Evolutionary conservation across 2,888 invertebrate genomes (phyloP), one percentile per base, ranked within the genome.

Genomic region (Chymomyza fuscimana): DNA sequence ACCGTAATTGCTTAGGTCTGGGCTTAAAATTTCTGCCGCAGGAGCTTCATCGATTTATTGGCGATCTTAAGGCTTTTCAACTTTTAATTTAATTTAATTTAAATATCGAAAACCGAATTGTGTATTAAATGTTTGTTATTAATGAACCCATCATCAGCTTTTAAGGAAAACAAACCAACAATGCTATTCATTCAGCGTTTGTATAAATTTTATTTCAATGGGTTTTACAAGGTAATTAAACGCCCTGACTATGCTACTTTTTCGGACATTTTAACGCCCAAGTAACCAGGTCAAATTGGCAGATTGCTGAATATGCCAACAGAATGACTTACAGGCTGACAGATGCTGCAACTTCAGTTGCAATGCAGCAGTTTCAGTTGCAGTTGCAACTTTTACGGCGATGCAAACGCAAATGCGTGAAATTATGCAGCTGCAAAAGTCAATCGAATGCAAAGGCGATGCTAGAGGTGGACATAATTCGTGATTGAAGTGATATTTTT

Each of bases 351-450:
- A 25, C 22, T 56, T 19, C 32, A 32, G 32, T 32, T 65, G 65
- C 51, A 64, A 32, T 32, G 32, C 32, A 6, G 56, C 63, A 68
- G 46, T 46, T 19, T 1, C 32, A 32, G 32, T 6, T 65, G 67
- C 51, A 64, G 51, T 59, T 66, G 29, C 32, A 60, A 19, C 32
- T 36, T 63, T 50, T 51, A 70, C 76, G 67, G 66, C 70, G 22
- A 74, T 72, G 76, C 73, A 73, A 76, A 80, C 71, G 70, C 64
- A 73, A 78, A 80, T 73, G 70, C 65, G 63, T 59, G 25, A 60
- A 67, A 59, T 60, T 51, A 22, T 19, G 25, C 25, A 19, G 19
- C 52, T n/a, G 19, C 4, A 56, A 67, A 65, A 71, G 75, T 68
- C 74, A 73, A 36, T 65, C 56, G 46, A 54, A 29, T 46, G 67